Conservation (phyloP, 2,888 invertebrate species). For the Drosophila nigritarsus region DNA sequence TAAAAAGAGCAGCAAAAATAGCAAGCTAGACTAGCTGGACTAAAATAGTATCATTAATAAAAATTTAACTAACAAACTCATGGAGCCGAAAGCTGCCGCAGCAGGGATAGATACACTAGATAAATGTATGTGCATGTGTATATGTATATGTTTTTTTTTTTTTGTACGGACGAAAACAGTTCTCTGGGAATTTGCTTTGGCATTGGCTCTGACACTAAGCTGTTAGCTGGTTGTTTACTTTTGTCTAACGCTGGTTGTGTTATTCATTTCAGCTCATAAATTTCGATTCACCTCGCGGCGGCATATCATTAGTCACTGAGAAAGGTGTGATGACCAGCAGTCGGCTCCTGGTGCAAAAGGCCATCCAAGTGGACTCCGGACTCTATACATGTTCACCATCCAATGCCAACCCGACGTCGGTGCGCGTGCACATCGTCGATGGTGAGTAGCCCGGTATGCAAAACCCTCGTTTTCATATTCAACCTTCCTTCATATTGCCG, state of each 20-base stretch:
- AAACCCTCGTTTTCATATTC: constrained; percentile 42
- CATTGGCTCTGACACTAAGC: constrained; percentile 38
- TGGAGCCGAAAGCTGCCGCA: constrained; percentile 19
- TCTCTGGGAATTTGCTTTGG: neutral
- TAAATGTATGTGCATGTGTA: neutral
- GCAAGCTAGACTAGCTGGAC: neutral
- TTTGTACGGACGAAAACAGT: neutral
- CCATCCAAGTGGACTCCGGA: constrained; percentile 92
- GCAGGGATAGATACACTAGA: neutral
- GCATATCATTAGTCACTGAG: constrained; percentile 94
- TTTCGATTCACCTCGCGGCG: constrained; percentile 95
- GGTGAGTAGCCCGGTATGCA: constrained; percentile 87
- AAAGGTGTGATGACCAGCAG: constrained; percentile 94
- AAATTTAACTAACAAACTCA: constrained; percentile 66
- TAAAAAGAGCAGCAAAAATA: neutral
- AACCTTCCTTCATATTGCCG: constrained; percentile 9
- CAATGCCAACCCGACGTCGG: constrained; percentile 92
- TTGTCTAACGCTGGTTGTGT: constrained; percentile 23
- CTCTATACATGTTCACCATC: constrained; percentile 93
- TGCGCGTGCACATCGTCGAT: constrained; percentile 93
- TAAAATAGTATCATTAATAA: constrained; percentile 55
- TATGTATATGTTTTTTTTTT: neutral
- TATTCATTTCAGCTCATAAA: constrained; percentile 89
- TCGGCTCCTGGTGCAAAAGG: constrained; percentile 92
- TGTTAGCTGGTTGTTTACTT: constrained; percentile 35